phyloP scores from a whole-genome alignment of 2,113 vertebrate species.

The Zonotrichia leucophrys region DNA sequence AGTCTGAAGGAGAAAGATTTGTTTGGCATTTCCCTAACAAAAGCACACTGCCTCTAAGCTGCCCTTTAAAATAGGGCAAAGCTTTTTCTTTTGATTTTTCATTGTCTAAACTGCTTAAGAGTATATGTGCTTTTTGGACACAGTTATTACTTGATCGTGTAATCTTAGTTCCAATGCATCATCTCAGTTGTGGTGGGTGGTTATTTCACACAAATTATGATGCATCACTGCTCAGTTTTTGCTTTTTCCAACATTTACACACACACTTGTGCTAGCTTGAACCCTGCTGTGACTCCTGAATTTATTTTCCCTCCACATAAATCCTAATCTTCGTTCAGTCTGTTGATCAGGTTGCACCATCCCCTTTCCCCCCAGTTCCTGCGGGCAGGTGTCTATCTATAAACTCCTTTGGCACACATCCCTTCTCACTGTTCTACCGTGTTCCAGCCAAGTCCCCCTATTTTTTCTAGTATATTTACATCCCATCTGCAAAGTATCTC shows the following conservation, averaged over 20 bases:
- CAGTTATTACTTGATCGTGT: neutral
- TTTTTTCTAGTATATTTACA: neutral
- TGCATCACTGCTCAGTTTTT: neutral
- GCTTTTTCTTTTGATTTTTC: neutral
- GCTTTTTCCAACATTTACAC: neutral
- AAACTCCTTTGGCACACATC: neutral
- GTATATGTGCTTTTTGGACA: neutral
- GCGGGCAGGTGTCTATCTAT: fast-evolving
- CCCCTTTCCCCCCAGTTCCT: neutral
- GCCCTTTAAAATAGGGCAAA: neutral
- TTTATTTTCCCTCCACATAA: neutral
- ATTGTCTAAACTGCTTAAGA: neutral
- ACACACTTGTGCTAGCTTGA: neutral
- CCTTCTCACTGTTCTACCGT: neutral
- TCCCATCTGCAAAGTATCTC: neutral
- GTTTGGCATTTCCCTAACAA: neutral
- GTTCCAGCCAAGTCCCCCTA: neutral
- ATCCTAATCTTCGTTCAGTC: neutral
- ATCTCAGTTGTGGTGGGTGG: neutral
- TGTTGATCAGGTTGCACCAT: neutral
- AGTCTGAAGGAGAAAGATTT: neutral
- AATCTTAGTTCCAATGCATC: neutral
- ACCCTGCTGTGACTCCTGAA: neutral
- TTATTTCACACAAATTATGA: neutral
- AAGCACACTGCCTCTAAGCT: fast-evolving